A percentile compares a stretch with the other conserved stretches of the same genome.
These are phyloP conservation scores for Pachymerium ferrugineum DNA, from an alignment of 2,888 invertebrate species.

Conservation along the genomic window DNA sequence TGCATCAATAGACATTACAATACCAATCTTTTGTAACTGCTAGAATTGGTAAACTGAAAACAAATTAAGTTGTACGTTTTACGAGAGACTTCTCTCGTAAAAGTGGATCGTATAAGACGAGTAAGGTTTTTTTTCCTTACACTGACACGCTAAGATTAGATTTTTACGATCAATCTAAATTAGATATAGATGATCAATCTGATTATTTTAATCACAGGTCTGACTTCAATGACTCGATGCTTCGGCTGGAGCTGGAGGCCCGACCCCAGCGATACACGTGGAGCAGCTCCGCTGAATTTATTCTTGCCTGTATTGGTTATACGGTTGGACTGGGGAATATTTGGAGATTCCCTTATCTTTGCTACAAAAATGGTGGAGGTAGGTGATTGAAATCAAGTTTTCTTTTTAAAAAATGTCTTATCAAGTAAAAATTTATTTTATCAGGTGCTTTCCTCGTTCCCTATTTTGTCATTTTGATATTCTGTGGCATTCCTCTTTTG, in stretches of 20 bases:
- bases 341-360: conserved; percentile 85
- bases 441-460: conserved; percentile 91
- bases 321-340: conserved; percentile 84
- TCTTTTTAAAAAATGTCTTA: conserved; percentile 39
- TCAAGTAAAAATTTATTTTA: conserved; percentile 40
- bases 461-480: conserved; percentile 82
- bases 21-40: too few relatives aligned
- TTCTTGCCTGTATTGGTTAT: conserved; percentile 80
- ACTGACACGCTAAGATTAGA: too few relatives aligned
- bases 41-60: too few relatives aligned
- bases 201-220: background rate
- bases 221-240: conserved; percentile 40
- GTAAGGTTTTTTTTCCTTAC: too few relatives aligned
- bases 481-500: conserved; percentile 85
- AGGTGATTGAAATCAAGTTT: conserved; percentile 41
- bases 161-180: too few relatives aligned
- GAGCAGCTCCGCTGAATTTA: conserved; percentile 83
- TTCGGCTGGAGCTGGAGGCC: conserved; percentile 60
- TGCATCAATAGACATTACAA: too few relatives aligned
- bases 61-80: too few relatives aligned
- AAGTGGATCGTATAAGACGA: too few relatives aligned
- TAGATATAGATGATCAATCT: background rate
- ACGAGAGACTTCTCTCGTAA: too few relatives aligned
- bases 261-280: conserved; percentile 51
- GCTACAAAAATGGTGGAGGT: conserved; percentile 76